Evolutionary conservation across 2,113 vertebrate species (phyloP), one percentile per base, ranked within the genome.

Genomic region (Origma solitaria): DNA sequence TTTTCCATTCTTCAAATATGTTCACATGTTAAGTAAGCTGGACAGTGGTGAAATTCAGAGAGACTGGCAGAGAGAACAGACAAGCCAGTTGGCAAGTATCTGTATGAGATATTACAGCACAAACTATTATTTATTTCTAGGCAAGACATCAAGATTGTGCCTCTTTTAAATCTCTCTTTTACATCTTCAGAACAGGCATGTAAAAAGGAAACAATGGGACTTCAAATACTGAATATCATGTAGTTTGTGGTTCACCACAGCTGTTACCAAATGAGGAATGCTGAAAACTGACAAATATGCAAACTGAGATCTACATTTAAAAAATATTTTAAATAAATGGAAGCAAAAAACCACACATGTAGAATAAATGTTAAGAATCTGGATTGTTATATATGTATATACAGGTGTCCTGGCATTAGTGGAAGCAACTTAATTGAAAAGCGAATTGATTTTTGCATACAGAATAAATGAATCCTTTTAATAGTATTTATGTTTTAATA

Each of bases 381-480:
- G 6, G 14, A 60, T 38, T 47, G 4, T 6, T 40, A 4, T 28
- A 19, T 12, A 25, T 14, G 6, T n/a, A 22, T 24, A 8, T 38
- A 40, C 6, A 50, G n/a, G 17, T 23, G 1, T 56, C 11, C 17
- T 45, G 33, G 5, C 2, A 3, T 8, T 35, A 20, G 4, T 38
- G 24, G 7, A 11, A 64, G 4, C 4, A 45, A 44, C 31, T 64
- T 9, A 54, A 8, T 16, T 57, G 31, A 65, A 86, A 70, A 44
- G 2, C 7, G 23, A 5, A 4, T 72, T 60, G 35, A 60, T 44
- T 76, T 71, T 47, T 64, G 1, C 12, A 33, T 1, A 1, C 4
- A 38, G 30, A 80, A 60, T 11, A 47, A 61, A 60, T 66, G 6
- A 2, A 51, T 45, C 4, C 2, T 35, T 8, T 49, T 35, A 6